Percentiles rank a stretch among this genome's conserved stretches.
phyloP scores from a whole-genome alignment of 2,888 invertebrate genomes.

The Malthinus seriepunctatus region DNA sequence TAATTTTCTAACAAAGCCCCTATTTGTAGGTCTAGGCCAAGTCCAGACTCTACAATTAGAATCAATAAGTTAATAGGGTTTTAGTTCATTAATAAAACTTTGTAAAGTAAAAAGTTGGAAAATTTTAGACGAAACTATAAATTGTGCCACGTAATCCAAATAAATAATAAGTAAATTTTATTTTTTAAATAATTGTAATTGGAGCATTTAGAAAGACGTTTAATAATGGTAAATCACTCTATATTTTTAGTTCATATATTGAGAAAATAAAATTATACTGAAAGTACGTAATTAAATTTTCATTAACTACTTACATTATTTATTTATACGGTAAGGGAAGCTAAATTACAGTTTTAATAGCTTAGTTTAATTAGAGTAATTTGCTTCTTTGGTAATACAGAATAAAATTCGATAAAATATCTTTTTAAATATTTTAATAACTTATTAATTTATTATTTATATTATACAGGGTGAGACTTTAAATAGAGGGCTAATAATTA shows the following conservation, averaged over 20 bases:
- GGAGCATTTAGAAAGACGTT: too few relatives aligned
- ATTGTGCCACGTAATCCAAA: too few relatives aligned
- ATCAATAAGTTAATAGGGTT: too few relatives aligned
- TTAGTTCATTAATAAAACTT: too few relatives aligned
- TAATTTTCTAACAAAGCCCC: too few relatives aligned
- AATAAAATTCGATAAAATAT: constrained; percentile 6
- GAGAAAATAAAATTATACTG: constrained; percentile 21
- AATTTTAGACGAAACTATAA: too few relatives aligned
- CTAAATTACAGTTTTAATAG: constrained; percentile 28
- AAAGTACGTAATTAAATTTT: constrained; percentile 38
- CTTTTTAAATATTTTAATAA: constrained; percentile 17
- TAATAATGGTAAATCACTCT: constrained; percentile 8
- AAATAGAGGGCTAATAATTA: not conserved
- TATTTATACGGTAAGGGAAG: constrained; percentile 35
- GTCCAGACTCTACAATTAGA: too few relatives aligned
- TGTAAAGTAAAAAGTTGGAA: too few relatives aligned
- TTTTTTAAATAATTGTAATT: too few relatives aligned
- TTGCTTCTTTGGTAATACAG: constrained; percentile 23
- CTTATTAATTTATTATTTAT: constrained; percentile 12
- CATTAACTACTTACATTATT: constrained; percentile 38
- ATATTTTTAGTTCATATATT: constrained; percentile 17
- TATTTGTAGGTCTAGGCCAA: too few relatives aligned
- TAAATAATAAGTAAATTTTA: too few relatives aligned
- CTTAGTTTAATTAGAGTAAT: constrained; percentile 27
- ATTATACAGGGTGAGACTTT: not conserved